Evolutionary conservation across 2,113 vertebrate species (phyloP).

Genomic region (Silurus glanis): DNA sequence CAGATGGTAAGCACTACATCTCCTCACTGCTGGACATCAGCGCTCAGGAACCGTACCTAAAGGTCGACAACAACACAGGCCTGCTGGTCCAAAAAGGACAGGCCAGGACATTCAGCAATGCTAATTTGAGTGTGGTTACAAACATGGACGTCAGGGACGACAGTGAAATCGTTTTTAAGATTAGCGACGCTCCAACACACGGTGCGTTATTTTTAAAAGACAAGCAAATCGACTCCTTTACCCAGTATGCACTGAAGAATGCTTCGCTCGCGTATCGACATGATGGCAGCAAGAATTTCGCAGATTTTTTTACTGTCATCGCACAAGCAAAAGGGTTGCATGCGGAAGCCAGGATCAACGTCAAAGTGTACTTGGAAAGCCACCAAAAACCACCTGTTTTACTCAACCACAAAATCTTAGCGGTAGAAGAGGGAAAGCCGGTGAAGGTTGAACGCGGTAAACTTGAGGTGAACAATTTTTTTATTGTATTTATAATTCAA

Average conservation of each 20-base stretch:
- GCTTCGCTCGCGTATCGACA: slow-evolving; percentile 78
- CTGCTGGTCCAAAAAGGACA: slow-evolving; percentile 82
- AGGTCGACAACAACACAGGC: slow-evolving; percentile 78
- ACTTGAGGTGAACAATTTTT: slow-evolving; percentile 72
- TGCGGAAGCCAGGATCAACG: slow-evolving; percentile 65
- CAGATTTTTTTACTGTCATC: slow-evolving; percentile 78
- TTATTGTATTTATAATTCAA: background rate
- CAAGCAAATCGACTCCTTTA: slow-evolving; percentile 70
- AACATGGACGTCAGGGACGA: slow-evolving; percentile 84
- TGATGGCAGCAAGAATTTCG: slow-evolving; percentile 72
- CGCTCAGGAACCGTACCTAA: slow-evolving; percentile 79
- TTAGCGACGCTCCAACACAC: slow-evolving; percentile 71
- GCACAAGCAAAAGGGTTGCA: slow-evolving; percentile 69
- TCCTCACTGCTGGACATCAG: slow-evolving; percentile 82
- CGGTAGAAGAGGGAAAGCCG: slow-evolving; percentile 87
- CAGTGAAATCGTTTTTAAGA: slow-evolving; percentile 70
- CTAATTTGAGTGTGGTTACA: slow-evolving; percentile 79
- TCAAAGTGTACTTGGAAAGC: slow-evolving; percentile 80
- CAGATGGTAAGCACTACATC: slow-evolving; percentile 83
- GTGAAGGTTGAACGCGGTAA: slow-evolving; percentile 79
- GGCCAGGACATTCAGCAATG: slow-evolving; percentile 65
- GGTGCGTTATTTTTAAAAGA: slow-evolving; percentile 74
- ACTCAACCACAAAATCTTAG: slow-evolving; percentile 71
- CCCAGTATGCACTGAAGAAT: slow-evolving; percentile 75
- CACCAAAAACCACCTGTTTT: slow-evolving; percentile 73